These are phyloP conservation scores for Harpalus rubripes DNA, from an alignment of 2,888 invertebrate species.

Conservation along the genomic window DNA sequence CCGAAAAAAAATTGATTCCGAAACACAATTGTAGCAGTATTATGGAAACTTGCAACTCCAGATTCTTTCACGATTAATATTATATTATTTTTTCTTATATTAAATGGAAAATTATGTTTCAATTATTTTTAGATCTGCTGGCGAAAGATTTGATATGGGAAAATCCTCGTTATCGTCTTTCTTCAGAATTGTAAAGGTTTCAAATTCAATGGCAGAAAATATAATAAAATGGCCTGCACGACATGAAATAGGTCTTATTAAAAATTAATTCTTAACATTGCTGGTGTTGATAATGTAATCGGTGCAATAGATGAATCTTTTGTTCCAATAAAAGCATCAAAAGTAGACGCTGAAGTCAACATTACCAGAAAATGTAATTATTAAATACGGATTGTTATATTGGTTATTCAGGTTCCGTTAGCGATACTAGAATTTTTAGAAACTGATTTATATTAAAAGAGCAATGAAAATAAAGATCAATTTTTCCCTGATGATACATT, in stretches of 20 bases:
- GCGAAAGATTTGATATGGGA: conserved; percentile 58
- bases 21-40: conserved; percentile 34
- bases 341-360: conserved; percentile 16
- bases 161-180: conserved; percentile 67
- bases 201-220: conserved; percentile 62
- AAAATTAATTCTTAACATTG: neutral
- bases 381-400: conserved; percentile 37
- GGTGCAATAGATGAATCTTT: conserved; percentile 36
- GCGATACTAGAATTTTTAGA: conserved; percentile 43
- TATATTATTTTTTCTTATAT: neutral
- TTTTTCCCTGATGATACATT: conserved; percentile 62
- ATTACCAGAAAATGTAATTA: conserved; percentile 40
- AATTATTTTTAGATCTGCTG: conserved; percentile 62
- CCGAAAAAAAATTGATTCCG: neutral
- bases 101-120: neutral
- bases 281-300: conserved; percentile 37
- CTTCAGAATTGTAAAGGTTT: conserved; percentile 62
- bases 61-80: neutral
- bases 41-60: conserved; percentile 44
- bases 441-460: conserved; percentile 62
- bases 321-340: conserved; percentile 54
- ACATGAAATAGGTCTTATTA: neutral
- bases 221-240: conserved; percentile 68
- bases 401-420: conserved; percentile 44
- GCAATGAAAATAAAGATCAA: conserved; percentile 16